Percentiles rank a stretch among this genome's conserved stretches.
phyloP scores from a whole-genome alignment of 2,113 vertebrate species.

The Xiphorhynchus elegans region DNA sequence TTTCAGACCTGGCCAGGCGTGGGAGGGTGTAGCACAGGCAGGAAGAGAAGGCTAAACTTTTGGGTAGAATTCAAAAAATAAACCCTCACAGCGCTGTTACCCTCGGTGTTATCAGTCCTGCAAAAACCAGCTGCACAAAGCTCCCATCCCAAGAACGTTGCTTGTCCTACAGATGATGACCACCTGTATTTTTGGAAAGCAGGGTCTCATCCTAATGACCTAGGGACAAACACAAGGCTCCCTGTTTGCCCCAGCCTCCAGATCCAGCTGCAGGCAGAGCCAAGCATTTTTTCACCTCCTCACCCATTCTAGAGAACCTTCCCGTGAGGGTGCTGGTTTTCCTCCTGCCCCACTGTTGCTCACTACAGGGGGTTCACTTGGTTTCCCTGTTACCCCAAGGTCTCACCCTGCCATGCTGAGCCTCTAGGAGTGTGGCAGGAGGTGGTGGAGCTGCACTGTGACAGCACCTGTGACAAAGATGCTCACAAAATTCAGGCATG shows the following conservation, averaged over 20 bases:
- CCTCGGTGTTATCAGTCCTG: accelerated
- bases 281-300: background rate
- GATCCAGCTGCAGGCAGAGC: background rate
- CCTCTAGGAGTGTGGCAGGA: background rate
- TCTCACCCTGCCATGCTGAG: background rate
- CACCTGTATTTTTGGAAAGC: accelerated
- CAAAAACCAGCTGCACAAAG: background rate
- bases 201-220: accelerated
- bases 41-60: background rate
- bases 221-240: background rate
- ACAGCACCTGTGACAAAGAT: accelerated
- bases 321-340: accelerated
- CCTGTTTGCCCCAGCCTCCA: accelerated
- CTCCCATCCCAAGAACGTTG: accelerated
- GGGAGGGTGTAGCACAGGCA: background rate
- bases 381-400: background rate
- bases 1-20: background rate
- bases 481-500: background rate
- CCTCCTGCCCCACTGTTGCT: background rate
- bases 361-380: background rate
- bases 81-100: accelerated
- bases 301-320: background rate
- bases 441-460: background rate
- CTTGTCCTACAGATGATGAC: accelerated
- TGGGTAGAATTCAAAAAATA: background rate